Evolutionary conservation across 1,140 invertebrate species (phyloP).

Genomic region (Notospermus geniculatus): DNA sequence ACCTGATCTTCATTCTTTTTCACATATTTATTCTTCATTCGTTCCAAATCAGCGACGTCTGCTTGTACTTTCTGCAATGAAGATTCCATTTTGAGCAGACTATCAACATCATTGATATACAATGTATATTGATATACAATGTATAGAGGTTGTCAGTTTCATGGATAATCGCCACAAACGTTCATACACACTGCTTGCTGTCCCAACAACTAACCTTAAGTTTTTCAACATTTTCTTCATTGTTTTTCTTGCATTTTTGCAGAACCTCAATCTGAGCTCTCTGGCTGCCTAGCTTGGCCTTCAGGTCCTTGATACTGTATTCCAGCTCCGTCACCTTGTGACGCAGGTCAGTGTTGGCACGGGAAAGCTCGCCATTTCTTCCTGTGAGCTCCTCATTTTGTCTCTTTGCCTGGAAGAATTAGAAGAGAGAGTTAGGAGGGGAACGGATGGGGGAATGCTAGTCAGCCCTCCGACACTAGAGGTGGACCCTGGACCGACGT

Average conservation of each 20-base stretch:
- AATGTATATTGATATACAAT: neutral
- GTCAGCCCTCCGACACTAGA: no score
- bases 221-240: conserved; percentile 41
- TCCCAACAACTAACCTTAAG: conserved; percentile 32
- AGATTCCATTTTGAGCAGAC: no score
- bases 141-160: neutral
- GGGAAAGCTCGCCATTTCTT: conserved; percentile 43
- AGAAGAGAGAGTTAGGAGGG: no score
- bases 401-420: conserved; percentile 35
- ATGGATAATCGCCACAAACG: neutral
- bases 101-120: neutral
- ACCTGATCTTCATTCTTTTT: conserved; percentile 46
- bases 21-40: conserved; percentile 43
- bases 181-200: neutral
- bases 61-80: conserved; percentile 37
- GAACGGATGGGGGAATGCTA: no score
- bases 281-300: conserved; percentile 39
- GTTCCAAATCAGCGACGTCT: conserved; percentile 45
- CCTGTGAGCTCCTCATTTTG: conserved; percentile 39
- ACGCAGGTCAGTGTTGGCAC: conserved; percentile 40
- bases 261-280: conserved; percentile 43
- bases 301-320: conserved; percentile 31
- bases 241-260: conserved; percentile 37
- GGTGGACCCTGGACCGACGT: no score
- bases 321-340: conserved; percentile 39